phyloP scores from a whole-genome alignment of 37 sponge, comb jelly and placozoan species.

The Halichondria panicea region DNA sequence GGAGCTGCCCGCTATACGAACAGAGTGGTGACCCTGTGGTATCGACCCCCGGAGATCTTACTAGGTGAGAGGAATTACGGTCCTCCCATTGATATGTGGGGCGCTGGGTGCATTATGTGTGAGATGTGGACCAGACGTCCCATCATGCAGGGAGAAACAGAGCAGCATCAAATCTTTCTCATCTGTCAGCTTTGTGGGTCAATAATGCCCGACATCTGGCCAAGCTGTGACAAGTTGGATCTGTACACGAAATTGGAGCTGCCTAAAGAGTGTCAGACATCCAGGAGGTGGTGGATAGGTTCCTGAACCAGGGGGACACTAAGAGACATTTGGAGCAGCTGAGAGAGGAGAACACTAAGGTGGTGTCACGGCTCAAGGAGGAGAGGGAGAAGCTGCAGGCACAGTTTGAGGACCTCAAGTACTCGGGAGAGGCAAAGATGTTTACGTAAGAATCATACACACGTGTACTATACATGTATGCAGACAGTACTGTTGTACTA shows the following conservation, averaged over 20 bases:
- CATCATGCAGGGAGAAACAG: constrained; percentile 94
- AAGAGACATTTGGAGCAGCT: constrained; percentile 87
- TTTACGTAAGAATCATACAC: constrained; percentile 74
- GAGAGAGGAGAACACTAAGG: constrained; percentile 82
- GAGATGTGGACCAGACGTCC: constrained; percentile 98
- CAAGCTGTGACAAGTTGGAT: constrained; percentile 85
- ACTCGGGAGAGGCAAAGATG: constrained; percentile 96
- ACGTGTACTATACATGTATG: not conserved
- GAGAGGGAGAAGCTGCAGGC: constrained; percentile 86
- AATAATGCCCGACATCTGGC: constrained; percentile 91
- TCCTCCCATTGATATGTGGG: constrained; percentile 98
- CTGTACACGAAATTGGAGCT: constrained; percentile 81
- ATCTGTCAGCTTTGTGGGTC: constrained; percentile 95
- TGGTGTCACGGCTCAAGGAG: constrained; percentile 79
- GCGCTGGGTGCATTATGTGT: constrained; percentile 98
- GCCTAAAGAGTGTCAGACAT: constrained; percentile 92
- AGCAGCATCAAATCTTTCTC: constrained; percentile 89
- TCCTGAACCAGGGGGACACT: constrained; percentile 95
- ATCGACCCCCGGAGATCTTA: constrained; percentile 95
- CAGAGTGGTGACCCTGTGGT: constrained; percentile 98
- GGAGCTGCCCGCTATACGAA: constrained; percentile 83
- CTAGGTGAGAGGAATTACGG: constrained; percentile 96
- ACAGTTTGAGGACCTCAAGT: constrained; percentile 98
- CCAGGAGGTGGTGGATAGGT: constrained; percentile 96
- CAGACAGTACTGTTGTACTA: not conserved